Base-by-base conservation (phyloP, 2,797 vertebrate genomes). In the Meriones psammophilus region DNA sequence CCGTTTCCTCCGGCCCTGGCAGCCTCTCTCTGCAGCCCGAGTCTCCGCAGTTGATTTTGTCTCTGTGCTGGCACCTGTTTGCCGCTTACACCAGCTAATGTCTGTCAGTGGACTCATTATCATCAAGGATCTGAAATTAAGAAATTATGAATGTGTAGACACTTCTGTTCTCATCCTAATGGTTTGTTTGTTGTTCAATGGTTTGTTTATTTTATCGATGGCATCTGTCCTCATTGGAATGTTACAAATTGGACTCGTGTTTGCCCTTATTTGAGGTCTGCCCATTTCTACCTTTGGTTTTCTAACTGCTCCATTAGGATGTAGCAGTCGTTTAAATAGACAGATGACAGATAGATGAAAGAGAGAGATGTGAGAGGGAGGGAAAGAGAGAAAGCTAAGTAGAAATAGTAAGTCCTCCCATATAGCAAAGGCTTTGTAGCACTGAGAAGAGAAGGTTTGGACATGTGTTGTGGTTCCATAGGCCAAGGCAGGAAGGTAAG, bases 151-250 rank as follows among this genome's bases (percentile, higher is more conserved):
- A 92, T 95, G 92, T 96, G 94, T 96, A 95, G 95, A 94, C 76
- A 94, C 94, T 96, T 97, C 94, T 96, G 91, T 96, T 97, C 88
- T 91, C 94, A 84, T 91, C 80, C 81, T 96, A 97, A 97, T 78
- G 66, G 94, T 94, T 96, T 97, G 96, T 97, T 97, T 97, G 95
- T 95, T 96, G 92, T 93, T 78, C 96, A 94, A 96, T 94, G 94
- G 90, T 94, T 96, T 96, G 96, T 97, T 98, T 97, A 92, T 94
- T 97, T 97, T 96, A 95, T 73, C 87, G 94, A 95, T 97, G 94
- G 94, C 96, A 94, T 88, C 96, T 97, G 94, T 96, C 94, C 92
- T 97, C 79, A 9, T 89, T 84, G 69, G 88, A 96, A 95, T 89
- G 71, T 92, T 88, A 87, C 68, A 92, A 58, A 92, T 54, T 85